phyloP scores from a whole-genome alignment of 2,888 invertebrate species.

The Plagodis dolabraria region DNA sequence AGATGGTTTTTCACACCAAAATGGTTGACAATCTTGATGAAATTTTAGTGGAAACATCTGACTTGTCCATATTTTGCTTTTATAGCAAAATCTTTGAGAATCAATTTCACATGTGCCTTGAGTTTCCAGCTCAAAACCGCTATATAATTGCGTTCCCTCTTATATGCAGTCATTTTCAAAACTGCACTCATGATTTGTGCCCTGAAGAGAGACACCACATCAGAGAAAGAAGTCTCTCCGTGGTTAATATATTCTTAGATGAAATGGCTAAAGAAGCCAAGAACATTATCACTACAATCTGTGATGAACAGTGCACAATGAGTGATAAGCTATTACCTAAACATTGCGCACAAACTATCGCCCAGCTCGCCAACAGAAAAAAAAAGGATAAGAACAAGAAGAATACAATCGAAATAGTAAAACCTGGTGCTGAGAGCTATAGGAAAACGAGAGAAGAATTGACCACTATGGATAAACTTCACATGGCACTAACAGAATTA shows the following conservation, averaged over 20 bases:
- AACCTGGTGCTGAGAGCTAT: constrained; percentile 98
- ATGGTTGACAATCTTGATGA: constrained; percentile 99
- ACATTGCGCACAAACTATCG: constrained; percentile 96
- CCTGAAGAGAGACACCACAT: constrained; percentile 99
- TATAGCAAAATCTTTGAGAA: constrained; percentile 98
- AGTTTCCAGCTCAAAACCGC: constrained; percentile 99
- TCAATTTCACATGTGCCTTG: constrained; percentile 99
- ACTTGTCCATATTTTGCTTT: constrained; percentile 98
- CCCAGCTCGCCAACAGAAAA: constrained; percentile 94
- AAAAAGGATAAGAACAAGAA: constrained; percentile 97
- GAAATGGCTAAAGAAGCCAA: constrained; percentile 99
- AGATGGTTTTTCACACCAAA: constrained; percentile 97
- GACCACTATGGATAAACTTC: constrained; percentile 99
- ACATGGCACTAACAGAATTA: constrained; percentile 98
- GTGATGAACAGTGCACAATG: constrained; percentile 99
- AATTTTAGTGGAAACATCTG: constrained; percentile 97
- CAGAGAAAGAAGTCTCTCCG: constrained; percentile 96
- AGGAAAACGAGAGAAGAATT: constrained; percentile 97
- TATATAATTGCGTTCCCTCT: constrained; percentile 99
- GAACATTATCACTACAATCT: constrained; percentile 98
- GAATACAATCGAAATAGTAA: constrained; percentile 92
- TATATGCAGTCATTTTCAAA: constrained; percentile 98
- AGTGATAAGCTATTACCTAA: constrained; percentile 97
- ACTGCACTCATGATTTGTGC: constrained; percentile 98
- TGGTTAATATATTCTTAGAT: constrained; percentile 98